Percentiles rank a stretch among this genome's conserved stretches.
Conservation (phyloP, 2,888 invertebrate genomes). For the Pycnomerus fuliginosus region DNA sequence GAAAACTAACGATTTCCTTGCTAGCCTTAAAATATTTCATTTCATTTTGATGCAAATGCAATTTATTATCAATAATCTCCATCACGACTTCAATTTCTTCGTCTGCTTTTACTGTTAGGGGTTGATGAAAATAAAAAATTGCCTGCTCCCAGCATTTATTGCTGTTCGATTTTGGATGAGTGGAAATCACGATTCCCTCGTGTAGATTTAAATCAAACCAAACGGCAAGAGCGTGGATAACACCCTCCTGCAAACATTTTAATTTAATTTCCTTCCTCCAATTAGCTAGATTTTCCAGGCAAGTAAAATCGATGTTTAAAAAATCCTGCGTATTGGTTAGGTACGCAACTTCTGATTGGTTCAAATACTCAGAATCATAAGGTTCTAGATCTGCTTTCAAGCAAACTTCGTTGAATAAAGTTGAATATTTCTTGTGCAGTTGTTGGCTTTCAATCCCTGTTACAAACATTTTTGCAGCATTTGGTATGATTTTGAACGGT, state of each 20-base stretch:
- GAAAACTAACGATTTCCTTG: slow-evolving; percentile 38
- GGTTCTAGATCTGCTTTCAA: slow-evolving; percentile 54
- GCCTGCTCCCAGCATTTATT: slow-evolving; percentile 78
- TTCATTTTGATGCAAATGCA: slow-evolving; percentile 20
- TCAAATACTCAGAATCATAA: slow-evolving; percentile 71
- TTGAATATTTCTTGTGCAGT: slow-evolving; percentile 45
- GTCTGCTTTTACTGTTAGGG: slow-evolving; percentile 37
- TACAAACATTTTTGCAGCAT: slow-evolving; percentile 63
- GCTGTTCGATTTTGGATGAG: slow-evolving; percentile 57
- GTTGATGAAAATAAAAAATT: slow-evolving; percentile 62
- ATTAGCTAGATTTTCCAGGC: slow-evolving; percentile 52
- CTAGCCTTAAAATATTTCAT: slow-evolving; percentile 38
- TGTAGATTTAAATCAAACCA: slow-evolving; percentile 75
- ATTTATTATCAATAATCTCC: slow-evolving; percentile 46
- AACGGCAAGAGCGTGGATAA: slow-evolving; percentile 65
- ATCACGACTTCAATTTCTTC: slow-evolving; percentile 30
- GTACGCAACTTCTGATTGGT: slow-evolving; percentile 56
- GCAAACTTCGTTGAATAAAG: slow-evolving; percentile 45
- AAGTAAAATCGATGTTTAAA: slow-evolving; percentile 64
- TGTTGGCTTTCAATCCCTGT: slow-evolving; percentile 61
- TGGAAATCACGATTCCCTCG: slow-evolving; percentile 61
- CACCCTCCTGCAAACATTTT: slow-evolving; percentile 54
- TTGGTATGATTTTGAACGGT: slow-evolving; percentile 61
- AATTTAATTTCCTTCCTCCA: slow-evolving; percentile 41
- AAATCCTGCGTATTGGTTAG: slow-evolving; percentile 60